Evolutionary conservation across 2,888 invertebrate species (phyloP).

Genomic region (Caenorhabditis sp.): DNA sequence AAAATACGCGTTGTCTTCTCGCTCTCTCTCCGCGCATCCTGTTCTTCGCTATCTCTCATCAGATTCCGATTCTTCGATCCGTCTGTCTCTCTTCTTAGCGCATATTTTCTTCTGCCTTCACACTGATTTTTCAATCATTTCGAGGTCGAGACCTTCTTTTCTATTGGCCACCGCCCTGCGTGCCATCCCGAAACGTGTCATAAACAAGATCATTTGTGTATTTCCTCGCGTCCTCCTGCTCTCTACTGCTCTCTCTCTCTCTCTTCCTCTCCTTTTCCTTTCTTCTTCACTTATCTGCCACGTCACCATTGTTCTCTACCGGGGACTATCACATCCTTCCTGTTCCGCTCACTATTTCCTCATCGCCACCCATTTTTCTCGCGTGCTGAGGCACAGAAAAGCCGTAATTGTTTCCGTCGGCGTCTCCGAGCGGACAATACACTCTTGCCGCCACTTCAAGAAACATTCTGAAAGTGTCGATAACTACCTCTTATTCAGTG

Average conservation of each 20-base stretch:
- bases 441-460: constrained; percentile 17
- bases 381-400: not conserved
- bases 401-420: constrained; percentile 42
- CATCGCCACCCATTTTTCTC: not conserved
- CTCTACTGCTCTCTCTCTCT: not conserved
- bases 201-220: constrained; percentile 1
- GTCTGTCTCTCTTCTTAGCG: constrained; percentile 2
- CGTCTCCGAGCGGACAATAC: constrained; percentile 8
- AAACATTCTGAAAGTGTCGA: constrained; percentile 22
- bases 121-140: constrained; percentile 23
- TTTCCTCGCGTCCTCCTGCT: not conserved
- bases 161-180: not conserved
- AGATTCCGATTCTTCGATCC: constrained; percentile 6
- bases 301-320: not conserved
- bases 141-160: constrained; percentile 13
- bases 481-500: constrained; percentile 35
- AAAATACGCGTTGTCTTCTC: constrained; percentile 1
- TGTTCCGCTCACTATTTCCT: constrained; percentile 20
- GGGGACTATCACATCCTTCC: not conserved
- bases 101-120: not conserved
- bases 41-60: not conserved
- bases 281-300: not conserved
- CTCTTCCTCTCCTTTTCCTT: not conserved
- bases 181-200: not conserved
- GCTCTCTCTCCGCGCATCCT: not conserved